phyloP scores from a whole-genome alignment of 2,888 invertebrate genomes.

The Suillia variegata region DNA sequence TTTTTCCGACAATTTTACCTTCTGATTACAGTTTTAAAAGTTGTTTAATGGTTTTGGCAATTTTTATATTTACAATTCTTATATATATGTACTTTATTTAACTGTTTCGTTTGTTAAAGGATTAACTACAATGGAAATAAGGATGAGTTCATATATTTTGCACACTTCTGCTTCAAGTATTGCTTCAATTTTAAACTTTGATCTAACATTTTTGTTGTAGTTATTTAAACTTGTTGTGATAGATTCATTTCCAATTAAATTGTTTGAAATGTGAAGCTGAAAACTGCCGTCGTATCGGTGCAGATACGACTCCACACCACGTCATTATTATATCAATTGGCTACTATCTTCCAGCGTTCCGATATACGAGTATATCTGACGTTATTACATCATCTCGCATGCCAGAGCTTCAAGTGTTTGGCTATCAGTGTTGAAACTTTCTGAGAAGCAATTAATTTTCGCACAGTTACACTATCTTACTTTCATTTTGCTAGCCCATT shows the following conservation, averaged over 20 bases:
- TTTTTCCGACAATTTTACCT: too few relatives aligned
- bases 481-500: too few relatives aligned
- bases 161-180: neutral
- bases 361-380: neutral
- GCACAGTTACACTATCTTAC: neutral
- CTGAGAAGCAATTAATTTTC: constrained; percentile 17
- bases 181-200: neutral
- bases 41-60: too few relatives aligned
- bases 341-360: neutral
- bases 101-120: too few relatives aligned
- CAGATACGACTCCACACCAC: neutral
- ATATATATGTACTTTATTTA: too few relatives aligned
- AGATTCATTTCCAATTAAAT: constrained; percentile 2
- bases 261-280: neutral
- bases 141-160: neutral
- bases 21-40: too few relatives aligned
- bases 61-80: too few relatives aligned
- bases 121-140: too few relatives aligned
- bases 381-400: neutral
- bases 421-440: constrained; percentile 9
- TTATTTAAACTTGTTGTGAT: too few relatives aligned
- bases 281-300: neutral
- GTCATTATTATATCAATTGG: neutral
- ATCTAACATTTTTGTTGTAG: too few relatives aligned
- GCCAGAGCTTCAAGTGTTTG: neutral